Evolutionary conservation across 1,140 invertebrate genomes (phyloP), one percentile per base, ranked within the genome.

Genomic region (Meteorus sp.): DNA sequence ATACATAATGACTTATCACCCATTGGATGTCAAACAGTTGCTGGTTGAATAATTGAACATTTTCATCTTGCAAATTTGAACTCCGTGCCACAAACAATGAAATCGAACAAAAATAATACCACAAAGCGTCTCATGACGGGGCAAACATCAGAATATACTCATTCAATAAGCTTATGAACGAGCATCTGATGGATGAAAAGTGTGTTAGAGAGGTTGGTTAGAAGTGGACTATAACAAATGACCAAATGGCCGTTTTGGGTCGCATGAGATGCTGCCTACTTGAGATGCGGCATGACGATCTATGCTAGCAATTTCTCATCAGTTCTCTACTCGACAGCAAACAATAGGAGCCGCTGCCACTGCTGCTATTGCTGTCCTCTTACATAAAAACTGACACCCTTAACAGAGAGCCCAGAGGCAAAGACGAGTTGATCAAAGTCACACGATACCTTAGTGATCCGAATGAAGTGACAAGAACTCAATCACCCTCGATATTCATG

Each of bases 241-340:
- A 63, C 66, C 65, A 67, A 35, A n/a, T 41, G 45, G 51, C 37
- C 19, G 44, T 62, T 23, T 37, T 22, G 20, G 59, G 56, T 37
- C 53, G 54, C 61, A 47, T 29, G 51, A 62, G 59, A 67, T 64
- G 60, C 37, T 50, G 60, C 57, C 70, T 73, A 71, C 66, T 68
- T 68, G 61, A 62, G 67, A 73, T 70, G 68, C 64, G 71, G 64
- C 60, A 27, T 45, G 50, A 74, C 62, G 71, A 75, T 74, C 69
- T 74, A 75, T 74, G 72, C 44, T 57, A 23, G 50, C 64, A 69
- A 74, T 76, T 76, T 76, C 74, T 76, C 74, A 76, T 70, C 52
- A 63, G 55, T 35, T 54, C 60, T 45, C 53, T 63, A 55, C 37
- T 48, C 43, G 39, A 45, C 48, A 60, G 58, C 64, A 67, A 73